Conservation (phyloP, 2,113 vertebrate species). For the Manacus vitellinus region DNA sequence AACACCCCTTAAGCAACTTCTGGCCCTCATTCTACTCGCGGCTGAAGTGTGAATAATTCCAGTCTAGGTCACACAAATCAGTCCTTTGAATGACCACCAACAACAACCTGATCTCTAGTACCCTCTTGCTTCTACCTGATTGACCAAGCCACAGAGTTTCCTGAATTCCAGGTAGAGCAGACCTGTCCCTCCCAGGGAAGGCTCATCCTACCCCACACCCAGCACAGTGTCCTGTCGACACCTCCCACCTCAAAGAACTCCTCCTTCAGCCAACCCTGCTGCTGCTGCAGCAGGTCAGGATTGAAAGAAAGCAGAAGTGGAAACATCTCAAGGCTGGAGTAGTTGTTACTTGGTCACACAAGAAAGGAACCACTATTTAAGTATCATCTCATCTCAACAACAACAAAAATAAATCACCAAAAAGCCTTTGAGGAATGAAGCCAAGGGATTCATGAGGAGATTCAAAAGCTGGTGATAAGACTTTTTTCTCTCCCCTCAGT, state of each 20-base stretch:
- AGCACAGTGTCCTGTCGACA: background rate
- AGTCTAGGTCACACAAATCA: background rate
- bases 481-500: background rate
- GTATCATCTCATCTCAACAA: background rate
- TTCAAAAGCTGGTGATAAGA: background rate
- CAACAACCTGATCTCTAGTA: fast-evolving
- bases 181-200: background rate
- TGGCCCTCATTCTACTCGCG: background rate
- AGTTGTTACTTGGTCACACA: background rate
- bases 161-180: background rate
- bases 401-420: background rate
- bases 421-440: background rate
- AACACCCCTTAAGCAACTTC: background rate
- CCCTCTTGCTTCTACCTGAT: background rate
- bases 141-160: background rate
- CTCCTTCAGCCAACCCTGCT: background rate
- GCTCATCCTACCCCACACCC: background rate
- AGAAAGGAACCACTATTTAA: background rate
- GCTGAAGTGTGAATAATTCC: fast-evolving
- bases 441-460: background rate
- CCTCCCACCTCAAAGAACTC: background rate
- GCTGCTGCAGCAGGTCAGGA: background rate
- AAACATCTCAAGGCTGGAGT: background rate
- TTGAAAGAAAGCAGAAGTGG: background rate
- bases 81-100: background rate